Base-by-base conservation (phyloP, 1,140 invertebrate genomes). In the Neoseiulus cucumeris region DNA sequence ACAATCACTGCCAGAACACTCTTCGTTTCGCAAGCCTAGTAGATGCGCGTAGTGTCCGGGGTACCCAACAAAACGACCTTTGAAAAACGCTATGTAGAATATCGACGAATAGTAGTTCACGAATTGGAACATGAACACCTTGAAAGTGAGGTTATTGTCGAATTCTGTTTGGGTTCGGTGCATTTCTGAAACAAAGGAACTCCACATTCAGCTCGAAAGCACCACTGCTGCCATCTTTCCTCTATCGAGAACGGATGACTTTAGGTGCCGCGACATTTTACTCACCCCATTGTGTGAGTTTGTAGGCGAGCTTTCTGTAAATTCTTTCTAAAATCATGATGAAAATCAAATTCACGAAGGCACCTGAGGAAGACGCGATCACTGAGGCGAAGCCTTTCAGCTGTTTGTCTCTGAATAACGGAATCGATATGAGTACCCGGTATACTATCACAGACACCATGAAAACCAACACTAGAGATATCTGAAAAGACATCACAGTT, bases 51-150 rank as follows among this genome's bases (percentile, higher is more conserved):
- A 88, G 69, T 87, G 82, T 2, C 83, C 81, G 22, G 86, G 85
- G 75, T 84, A 85, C 6, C 86, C 85, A 33, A 84, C 81, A 76
- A 87, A 87, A 71, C 72, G 78, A 47, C 86, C 86, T 75, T 89
- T 89, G 69, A 88, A 81, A 72, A 89, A 90, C 1, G 86, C 87
- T 64, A 90, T 86, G 74, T 90, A 90, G 73, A 90, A 86, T 66
- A 89, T 83, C 44, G 85, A 87, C 1, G 86, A 85, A 73, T 89
- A 90, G 72, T 85, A 89, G 75, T 90, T 90, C 69, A 89, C 83
- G 75, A 90, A 90, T 75, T 89, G 86, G 72, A 90, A 88, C 68
- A 88, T 79, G 75, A 89, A 90, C 65, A 88, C 86, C 79, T 89
- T 90, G 70, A 90, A 82, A 0, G 85, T 86, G 22, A 87, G 78